Conservation (phyloP, 2,888 invertebrate genomes). For the Siphlonurus alternatus region DNA sequence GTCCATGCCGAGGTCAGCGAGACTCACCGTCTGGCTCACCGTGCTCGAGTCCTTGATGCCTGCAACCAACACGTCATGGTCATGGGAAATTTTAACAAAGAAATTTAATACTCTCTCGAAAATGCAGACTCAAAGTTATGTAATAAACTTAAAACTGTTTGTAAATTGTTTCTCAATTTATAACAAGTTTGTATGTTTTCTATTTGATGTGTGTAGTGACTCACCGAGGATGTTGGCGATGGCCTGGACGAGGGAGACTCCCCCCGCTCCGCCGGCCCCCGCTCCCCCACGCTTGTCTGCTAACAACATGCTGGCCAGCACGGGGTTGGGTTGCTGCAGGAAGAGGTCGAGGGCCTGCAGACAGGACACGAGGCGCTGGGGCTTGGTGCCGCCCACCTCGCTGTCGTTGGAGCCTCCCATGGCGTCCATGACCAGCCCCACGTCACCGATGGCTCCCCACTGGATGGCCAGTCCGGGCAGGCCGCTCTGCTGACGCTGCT, state of each 20-base stretch:
- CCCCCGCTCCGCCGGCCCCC: conserved; percentile 29
- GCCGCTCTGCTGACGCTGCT: conserved; percentile 63
- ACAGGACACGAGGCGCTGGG: conserved; percentile 91
- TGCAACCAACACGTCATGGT: no score
- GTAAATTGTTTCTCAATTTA: not conserved
- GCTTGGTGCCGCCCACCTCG: conserved; percentile 87
- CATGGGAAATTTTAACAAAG: no score
- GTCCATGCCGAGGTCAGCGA: conserved; percentile 95
- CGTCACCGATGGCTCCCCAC: conserved; percentile 98
- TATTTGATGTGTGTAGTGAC: conserved; percentile 8
- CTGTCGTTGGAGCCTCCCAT: conserved; percentile 72
- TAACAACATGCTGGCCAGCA: conserved; percentile 66
- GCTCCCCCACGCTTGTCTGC: conserved; percentile 63
- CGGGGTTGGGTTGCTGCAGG: conserved; percentile 75
- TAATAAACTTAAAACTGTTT: not conserved
- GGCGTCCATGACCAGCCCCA: conserved; percentile 78
- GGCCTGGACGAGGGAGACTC: conserved; percentile 52
- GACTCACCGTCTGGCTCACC: conserved; percentile 53
- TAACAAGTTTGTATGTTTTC: not conserved
- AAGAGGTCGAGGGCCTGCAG: conserved; percentile 74
- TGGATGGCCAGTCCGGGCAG: conserved; percentile 84
- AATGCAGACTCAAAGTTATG: not conserved
- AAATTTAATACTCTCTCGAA: not conserved
- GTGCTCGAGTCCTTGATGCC: conserved; percentile 75
- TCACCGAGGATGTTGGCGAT: conserved; percentile 74